Percentiles rank a stretch among this genome's conserved stretches.
Conservation (phyloP, 2,888 invertebrate genomes). For the Lycaena phlaeas region DNA sequence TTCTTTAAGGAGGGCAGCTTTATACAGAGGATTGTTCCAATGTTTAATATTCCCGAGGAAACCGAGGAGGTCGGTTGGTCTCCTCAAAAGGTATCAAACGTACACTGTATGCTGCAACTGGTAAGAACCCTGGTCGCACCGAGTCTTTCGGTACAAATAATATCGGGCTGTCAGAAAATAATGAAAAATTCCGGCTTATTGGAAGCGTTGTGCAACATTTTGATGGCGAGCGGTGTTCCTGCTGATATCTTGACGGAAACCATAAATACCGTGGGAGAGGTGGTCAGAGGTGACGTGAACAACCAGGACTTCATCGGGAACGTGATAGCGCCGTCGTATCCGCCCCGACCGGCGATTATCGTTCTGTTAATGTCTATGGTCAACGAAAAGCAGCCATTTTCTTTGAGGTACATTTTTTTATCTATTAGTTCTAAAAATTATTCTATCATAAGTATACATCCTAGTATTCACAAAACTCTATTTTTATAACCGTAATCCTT, state of each 20-base stretch:
- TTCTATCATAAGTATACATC: no score
- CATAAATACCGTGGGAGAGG: slow-evolving; percentile 95
- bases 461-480: no score
- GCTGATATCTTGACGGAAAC: slow-evolving; percentile 97
- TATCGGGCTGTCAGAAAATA: slow-evolving; percentile 87
- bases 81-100: slow-evolving; percentile 94
- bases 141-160: slow-evolving; percentile 89
- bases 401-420: slow-evolving; percentile 56
- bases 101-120: slow-evolving; percentile 92
- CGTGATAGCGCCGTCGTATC: slow-evolving; percentile 93
- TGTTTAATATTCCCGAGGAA: slow-evolving; percentile 86
- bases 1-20: slow-evolving; percentile 99
- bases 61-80: slow-evolving; percentile 87
- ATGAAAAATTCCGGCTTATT: slow-evolving; percentile 84
- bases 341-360: slow-evolving; percentile 94
- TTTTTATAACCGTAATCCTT: no score
- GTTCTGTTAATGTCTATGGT: slow-evolving; percentile 98
- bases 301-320: slow-evolving; percentile 95
- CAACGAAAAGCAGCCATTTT: slow-evolving; percentile 96
- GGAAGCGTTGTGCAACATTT: slow-evolving; percentile 82
- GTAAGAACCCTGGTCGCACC: slow-evolving; percentile 94
- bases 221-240: slow-evolving; percentile 97
- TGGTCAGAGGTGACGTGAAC: slow-evolving; percentile 88
- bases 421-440: no score
- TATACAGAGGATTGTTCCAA: slow-evolving; percentile 90